Percentiles rank a stretch among this genome's conserved stretches.
phyloP scores from a whole-genome alignment of 1,140 invertebrate genomes.

The Magallana gigas region DNA sequence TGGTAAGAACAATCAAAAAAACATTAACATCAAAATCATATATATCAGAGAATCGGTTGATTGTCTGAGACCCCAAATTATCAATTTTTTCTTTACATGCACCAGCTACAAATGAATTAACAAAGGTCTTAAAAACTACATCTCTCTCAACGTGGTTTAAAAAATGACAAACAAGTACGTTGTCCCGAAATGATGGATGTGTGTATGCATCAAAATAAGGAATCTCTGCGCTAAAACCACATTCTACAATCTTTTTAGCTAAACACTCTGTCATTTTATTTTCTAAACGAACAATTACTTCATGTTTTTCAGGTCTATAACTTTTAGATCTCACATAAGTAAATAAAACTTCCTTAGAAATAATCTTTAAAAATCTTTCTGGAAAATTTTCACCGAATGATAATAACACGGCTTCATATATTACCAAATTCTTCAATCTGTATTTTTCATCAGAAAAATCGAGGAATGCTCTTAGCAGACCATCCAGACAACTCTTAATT shows the following conservation, averaged over 20 bases:
- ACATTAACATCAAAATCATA: too few relatives aligned
- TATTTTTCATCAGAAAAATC: neutral
- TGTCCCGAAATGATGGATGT: neutral
- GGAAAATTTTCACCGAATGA: conserved; percentile 5
- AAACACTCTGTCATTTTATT: neutral
- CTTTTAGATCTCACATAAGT: neutral
- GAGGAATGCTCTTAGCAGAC: neutral
- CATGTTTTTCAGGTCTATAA: neutral
- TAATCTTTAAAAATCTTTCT: neutral
- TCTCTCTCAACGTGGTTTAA: neutral
- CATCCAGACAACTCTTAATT: neutral
- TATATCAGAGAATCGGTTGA: too few relatives aligned
- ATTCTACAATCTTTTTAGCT: too few relatives aligned
- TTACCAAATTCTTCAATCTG: neutral
- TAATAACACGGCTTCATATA: neutral
- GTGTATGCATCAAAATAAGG: neutral
- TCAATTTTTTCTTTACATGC: neutral
- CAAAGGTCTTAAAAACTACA: neutral
- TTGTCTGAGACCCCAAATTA: too few relatives aligned
- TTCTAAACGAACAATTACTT: neutral
- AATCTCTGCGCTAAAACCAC: too few relatives aligned
- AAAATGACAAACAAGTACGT: neutral
- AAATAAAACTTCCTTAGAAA: neutral
- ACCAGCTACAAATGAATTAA: neutral
- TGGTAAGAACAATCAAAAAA: too few relatives aligned